Evolutionary conservation across 2,888 invertebrate genomes (phyloP).

Genomic region (Cerastis leucographa): DNA sequence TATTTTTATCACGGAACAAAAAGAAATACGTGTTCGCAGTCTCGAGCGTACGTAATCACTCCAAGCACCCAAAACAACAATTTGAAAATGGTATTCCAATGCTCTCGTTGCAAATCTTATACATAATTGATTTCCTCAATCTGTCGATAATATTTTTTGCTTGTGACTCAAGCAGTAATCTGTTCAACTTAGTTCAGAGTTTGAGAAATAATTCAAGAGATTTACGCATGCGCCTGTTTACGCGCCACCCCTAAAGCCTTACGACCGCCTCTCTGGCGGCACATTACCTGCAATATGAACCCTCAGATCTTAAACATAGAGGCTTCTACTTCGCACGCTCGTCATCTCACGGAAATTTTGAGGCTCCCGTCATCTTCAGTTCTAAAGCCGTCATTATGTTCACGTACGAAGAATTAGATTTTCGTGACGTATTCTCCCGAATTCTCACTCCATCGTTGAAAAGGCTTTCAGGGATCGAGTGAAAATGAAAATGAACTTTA

Average conservation of each 20-base stretch:
- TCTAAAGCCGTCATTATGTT: slow-evolving; percentile 89
- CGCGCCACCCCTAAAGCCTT: slow-evolving; percentile 90
- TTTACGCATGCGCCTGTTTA: slow-evolving; percentile 89
- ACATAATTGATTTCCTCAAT: slow-evolving; percentile 48
- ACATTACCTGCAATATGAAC: slow-evolving; percentile 85
- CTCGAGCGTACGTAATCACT: too few relatives aligned
- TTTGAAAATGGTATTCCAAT: slow-evolving; percentile 1
- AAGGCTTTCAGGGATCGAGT: slow-evolving; percentile 48
- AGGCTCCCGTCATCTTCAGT: slow-evolving; percentile 83
- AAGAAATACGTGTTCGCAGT: too few relatives aligned
- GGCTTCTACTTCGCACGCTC: slow-evolving; percentile 72
- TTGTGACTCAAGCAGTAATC: slow-evolving; percentile 62
- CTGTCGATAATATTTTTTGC: slow-evolving; percentile 58
- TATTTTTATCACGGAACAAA: too few relatives aligned
- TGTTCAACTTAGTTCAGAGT: slow-evolving; percentile 79
- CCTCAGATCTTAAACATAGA: slow-evolving; percentile 80
- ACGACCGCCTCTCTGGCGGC: slow-evolving; percentile 88
- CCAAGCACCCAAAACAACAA: background rate
- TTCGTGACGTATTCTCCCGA: slow-evolving; percentile 81
- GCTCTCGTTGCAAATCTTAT: slow-evolving; percentile 10
- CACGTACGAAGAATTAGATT: slow-evolving; percentile 87
- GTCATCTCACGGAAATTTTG: slow-evolving; percentile 81
- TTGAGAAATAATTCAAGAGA: slow-evolving; percentile 81
- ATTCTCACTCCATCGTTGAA: slow-evolving; percentile 75
- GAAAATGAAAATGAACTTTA: slow-evolving; percentile 70